phyloP scores from a whole-genome alignment of 2,113 vertebrate species.

The Oryzias woworae region DNA sequence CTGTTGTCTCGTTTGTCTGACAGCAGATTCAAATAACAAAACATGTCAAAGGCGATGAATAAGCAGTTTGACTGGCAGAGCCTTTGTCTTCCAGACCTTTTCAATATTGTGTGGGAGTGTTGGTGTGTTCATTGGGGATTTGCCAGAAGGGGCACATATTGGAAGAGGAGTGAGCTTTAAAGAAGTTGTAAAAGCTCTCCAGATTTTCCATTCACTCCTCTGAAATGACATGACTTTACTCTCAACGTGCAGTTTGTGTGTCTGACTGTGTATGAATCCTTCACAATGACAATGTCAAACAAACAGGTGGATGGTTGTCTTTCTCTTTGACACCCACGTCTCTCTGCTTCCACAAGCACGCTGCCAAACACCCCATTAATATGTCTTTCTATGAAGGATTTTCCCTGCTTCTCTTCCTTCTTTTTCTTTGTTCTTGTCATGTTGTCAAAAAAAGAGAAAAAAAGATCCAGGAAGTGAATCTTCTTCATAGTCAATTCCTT shows the following conservation, averaged over 20 bases:
- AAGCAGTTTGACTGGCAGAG: constrained; percentile 55
- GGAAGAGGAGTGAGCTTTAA: constrained; percentile 41
- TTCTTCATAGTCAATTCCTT: constrained; percentile 19
- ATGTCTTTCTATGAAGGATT: constrained; percentile 24
- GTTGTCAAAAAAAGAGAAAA: neutral
- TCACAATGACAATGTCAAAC: constrained; percentile 29
- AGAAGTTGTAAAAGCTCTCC: constrained; percentile 34
- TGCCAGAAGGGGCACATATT: constrained; percentile 41
- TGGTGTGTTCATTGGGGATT: constrained; percentile 62
- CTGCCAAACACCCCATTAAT: constrained; percentile 32
- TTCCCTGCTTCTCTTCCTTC: constrained; percentile 14
- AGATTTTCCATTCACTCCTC: constrained; percentile 21
- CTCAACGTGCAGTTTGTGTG: constrained; percentile 2
- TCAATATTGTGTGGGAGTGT: constrained; percentile 58
- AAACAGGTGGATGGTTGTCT: constrained; percentile 39
- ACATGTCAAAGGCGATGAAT: constrained; percentile 64
- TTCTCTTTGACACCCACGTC: constrained; percentile 12
- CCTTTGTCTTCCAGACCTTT: constrained; percentile 65
- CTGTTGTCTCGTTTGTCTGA: constrained; percentile 59
- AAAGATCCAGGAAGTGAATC: constrained; percentile 1
- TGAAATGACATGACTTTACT: constrained; percentile 27
- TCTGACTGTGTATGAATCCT: constrained; percentile 12
- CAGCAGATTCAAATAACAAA: constrained; percentile 70
- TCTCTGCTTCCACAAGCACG: constrained; percentile 22
- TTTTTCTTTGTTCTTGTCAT: constrained; percentile 11